phyloP scores from a whole-genome alignment of 37 sponge, comb jelly and placozoan genomes.

The Haliclona indistincta region DNA sequence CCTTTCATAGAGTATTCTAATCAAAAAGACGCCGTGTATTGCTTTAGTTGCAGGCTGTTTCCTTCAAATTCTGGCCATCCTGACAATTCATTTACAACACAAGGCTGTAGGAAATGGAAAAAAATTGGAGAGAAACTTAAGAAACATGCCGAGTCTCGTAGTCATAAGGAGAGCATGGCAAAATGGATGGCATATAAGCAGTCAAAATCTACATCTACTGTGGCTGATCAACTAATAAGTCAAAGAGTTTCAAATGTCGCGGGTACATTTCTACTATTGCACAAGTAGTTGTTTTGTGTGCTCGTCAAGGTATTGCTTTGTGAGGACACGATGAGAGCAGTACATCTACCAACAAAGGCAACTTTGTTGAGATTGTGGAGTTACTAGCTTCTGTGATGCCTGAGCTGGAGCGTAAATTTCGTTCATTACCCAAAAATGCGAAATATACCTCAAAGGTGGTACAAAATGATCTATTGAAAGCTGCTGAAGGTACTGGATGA shows the following conservation, averaged over 20 bases:
- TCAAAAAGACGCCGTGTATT: constrained; percentile 38
- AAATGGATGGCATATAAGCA: constrained; percentile 38
- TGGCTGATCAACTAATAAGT: constrained; percentile 27
- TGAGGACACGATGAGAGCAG: constrained; percentile 27
- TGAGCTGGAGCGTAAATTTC: constrained; percentile 17
- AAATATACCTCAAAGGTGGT: constrained; percentile 34
- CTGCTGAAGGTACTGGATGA: constrained; percentile 38
- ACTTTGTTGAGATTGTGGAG: constrained; percentile 37
- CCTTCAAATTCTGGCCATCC: constrained; percentile 21
- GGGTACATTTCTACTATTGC: constrained; percentile 23
- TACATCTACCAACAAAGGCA: constrained; percentile 33
- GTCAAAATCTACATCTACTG: constrained; percentile 23
- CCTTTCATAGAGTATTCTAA: constrained; percentile 37
- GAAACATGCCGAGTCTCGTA: constrained; percentile 35
- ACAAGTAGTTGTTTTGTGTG: constrained; percentile 36
- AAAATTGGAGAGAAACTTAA: constrained; percentile 27
- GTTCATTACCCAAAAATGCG: constrained; percentile 17
- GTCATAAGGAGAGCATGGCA: constrained; percentile 36
- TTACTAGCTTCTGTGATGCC: constrained; percentile 25
- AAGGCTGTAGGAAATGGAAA: constrained; percentile 41
- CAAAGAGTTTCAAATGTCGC: constrained; percentile 31
- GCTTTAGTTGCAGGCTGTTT: constrained; percentile 28
- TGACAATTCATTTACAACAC: constrained; percentile 23
- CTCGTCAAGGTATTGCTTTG: constrained; percentile 29
- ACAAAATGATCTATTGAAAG: constrained; percentile 48